These are phyloP conservation scores for Megalops cyprinoides DNA, from an alignment of 2,797 vertebrate genomes.

Conservation along the genomic window DNA sequence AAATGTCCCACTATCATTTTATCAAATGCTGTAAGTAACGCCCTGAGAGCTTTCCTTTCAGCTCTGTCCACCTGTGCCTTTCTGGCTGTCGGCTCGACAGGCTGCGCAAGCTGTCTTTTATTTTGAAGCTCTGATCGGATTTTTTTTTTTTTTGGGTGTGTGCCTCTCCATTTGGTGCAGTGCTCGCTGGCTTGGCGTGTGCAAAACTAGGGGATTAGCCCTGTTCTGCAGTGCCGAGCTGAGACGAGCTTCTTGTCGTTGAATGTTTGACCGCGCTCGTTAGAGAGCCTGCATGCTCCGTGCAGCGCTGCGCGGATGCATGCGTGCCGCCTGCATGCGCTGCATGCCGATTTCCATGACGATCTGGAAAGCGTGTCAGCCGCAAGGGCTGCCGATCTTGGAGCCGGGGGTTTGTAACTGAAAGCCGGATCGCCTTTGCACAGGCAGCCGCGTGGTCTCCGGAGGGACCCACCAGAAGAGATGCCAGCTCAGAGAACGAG, in stretches of 20 bases:
- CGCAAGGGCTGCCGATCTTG: neutral
- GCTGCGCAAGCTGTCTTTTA: neutral
- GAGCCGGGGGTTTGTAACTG: neutral
- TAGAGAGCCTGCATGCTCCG: neutral
- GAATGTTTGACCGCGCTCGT: neutral
- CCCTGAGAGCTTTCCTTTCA: slow-evolving; percentile 41
- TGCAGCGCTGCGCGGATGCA: neutral
- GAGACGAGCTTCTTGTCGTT: no score
- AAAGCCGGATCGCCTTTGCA: neutral
- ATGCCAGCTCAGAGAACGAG: neutral
- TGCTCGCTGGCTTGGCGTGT: slow-evolving; percentile 36
- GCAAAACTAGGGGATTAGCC: slow-evolving; percentile 15
- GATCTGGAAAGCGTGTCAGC: neutral
- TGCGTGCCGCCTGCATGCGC: neutral
- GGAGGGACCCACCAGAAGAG: slow-evolving; percentile 25
- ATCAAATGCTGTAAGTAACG: slow-evolving; percentile 97
- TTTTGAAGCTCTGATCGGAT: neutral
- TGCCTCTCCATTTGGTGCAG: slow-evolving; percentile 24
- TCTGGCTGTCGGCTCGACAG: no score
- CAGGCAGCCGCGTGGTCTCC: slow-evolving; percentile 35
- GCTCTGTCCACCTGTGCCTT: slow-evolving; percentile 24
- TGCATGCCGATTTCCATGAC: neutral
- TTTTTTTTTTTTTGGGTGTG: slow-evolving; percentile 39
- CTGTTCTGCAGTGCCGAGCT: no score
- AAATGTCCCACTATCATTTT: slow-evolving; percentile 96